These are phyloP conservation scores for Megaustenia siamemsis DNA, from an alignment of 2,888 invertebrate genomes.

Conservation along the genomic window DNA sequence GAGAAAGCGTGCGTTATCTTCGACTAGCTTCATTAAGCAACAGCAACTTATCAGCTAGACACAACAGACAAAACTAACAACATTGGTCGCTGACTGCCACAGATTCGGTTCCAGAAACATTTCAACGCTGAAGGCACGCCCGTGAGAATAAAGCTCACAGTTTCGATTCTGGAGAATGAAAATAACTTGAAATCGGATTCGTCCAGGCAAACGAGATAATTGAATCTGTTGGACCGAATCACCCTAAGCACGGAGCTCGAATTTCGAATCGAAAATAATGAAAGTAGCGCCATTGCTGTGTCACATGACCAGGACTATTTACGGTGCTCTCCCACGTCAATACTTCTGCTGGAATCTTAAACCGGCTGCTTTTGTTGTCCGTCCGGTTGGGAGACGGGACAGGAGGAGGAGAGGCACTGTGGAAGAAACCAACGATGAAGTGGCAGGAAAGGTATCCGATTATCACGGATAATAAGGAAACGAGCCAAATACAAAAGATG, in stretches of 20 bases:
- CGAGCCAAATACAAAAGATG: neutral
- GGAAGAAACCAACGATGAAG: neutral
- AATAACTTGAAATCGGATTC: neutral
- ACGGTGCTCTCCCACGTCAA: constrained; percentile 26
- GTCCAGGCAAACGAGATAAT: constrained; percentile 49
- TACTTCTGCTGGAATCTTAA: neutral
- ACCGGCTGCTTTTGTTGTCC: neutral
- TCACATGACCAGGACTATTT: constrained; percentile 28
- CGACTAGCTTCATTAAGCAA: neutral
- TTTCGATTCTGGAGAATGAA: neutral
- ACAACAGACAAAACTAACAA: neutral
- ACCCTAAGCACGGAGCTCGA: constrained; percentile 26
- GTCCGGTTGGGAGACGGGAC: neutral
- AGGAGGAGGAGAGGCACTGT: neutral
- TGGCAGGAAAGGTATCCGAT: constrained; percentile 4
- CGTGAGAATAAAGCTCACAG: neutral
- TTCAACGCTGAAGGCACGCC: neutral
- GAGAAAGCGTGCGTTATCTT: no score
- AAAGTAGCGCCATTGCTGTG: constrained; percentile 34
- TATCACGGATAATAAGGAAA: neutral
- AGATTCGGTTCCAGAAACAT: neutral
- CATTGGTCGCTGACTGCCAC: neutral
- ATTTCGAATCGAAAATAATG: constrained; percentile 49
- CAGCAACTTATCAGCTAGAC: neutral
- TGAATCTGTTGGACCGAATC: constrained; percentile 40